A percentile compares a stretch with the other conserved stretches of the same genome.
phyloP scores from a whole-genome alignment of 2,888 invertebrate genomes.

The Lydus trimaculatus region DNA sequence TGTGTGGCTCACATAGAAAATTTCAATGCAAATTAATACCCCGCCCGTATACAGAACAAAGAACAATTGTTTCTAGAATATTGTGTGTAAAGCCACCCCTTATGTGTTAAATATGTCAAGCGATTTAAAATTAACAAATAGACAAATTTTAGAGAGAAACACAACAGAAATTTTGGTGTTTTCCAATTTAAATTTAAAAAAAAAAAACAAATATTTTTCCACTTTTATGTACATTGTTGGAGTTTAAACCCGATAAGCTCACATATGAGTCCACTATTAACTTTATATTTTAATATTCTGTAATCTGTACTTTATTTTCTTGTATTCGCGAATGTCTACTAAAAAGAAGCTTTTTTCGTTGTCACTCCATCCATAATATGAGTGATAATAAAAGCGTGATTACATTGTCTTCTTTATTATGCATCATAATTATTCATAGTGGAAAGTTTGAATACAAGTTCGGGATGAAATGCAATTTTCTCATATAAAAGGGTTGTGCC shows the following conservation, averaged over 20 bases:
- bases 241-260: background rate
- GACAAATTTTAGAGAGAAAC: background rate
- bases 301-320: background rate
- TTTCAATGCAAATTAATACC: slow-evolving; percentile 9
- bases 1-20: background rate
- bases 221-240: background rate
- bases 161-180: background rate
- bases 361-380: background rate
- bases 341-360: background rate
- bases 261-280: background rate
- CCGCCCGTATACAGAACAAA: background rate
- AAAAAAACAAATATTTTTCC: no score
- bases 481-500: background rate
- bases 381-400: background rate
- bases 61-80: slow-evolving; percentile 6
- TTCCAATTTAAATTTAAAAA: background rate
- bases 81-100: slow-evolving; percentile 1
- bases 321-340: background rate
- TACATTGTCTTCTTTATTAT: background rate
- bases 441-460: background rate
- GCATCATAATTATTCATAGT: background rate
- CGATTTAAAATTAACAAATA: background rate
- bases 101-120: slow-evolving; percentile 1
- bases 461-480: slow-evolving; percentile 3
- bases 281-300: background rate